phyloP scores from a whole-genome alignment of 1,140 invertebrate species.

The Apis laboriosa region DNA sequence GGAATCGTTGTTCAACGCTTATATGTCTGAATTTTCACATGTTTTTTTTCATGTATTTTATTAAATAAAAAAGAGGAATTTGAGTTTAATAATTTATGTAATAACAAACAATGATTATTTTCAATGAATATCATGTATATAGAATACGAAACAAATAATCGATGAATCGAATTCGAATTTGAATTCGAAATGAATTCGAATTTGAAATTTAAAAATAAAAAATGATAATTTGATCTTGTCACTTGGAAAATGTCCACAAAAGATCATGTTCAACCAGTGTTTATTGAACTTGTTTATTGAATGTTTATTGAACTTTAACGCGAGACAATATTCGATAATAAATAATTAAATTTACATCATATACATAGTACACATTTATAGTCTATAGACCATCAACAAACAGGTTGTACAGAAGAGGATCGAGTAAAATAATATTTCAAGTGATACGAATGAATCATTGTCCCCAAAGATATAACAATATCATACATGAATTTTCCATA shows the following conservation, averaged over 20 bases:
- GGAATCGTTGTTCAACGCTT: no score
- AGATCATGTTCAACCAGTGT: not conserved
- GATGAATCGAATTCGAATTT: not conserved
- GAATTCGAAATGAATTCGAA: no score
- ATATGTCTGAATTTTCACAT: no score
- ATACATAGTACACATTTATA: not conserved
- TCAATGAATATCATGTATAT: not conserved
- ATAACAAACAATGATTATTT: not conserved
- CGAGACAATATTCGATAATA: not conserved
- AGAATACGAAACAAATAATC: not conserved
- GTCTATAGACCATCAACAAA: not conserved
- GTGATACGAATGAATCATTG: conserved; percentile 4
- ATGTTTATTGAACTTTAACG: conserved; percentile 4
- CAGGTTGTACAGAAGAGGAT: not conserved
- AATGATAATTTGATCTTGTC: not conserved
- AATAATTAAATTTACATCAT: conserved; percentile 15
- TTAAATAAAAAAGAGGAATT: not conserved
- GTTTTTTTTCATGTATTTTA: no score
- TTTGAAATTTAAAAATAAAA: not conserved
- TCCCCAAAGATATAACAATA: not conserved
- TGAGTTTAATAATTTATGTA: no score
- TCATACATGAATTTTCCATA: not conserved
- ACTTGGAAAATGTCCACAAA: not conserved
- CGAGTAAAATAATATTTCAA: conserved; percentile 27
- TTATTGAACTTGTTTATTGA: no score